Conservation (phyloP, 2,113 vertebrate genomes). For the Scomber scombrus region DNA sequence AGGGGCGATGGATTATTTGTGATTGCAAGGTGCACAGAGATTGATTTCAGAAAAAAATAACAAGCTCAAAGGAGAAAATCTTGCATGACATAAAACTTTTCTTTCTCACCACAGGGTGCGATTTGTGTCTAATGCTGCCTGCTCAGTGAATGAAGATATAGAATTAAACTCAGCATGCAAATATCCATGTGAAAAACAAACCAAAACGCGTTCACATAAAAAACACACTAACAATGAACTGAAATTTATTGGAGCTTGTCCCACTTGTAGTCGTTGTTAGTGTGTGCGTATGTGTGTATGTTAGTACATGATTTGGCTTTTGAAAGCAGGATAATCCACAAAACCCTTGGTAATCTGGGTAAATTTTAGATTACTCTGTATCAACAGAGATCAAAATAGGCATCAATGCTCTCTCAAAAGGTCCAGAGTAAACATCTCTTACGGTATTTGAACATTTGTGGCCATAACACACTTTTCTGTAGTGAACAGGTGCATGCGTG, state of each 20-base stretch:
- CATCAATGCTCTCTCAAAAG: slow-evolving; percentile 40
- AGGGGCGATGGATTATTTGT: slow-evolving; percentile 56
- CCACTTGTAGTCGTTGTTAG: slow-evolving; percentile 34
- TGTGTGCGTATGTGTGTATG: slow-evolving; percentile 52
- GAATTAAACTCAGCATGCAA: background rate
- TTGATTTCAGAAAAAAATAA: slow-evolving; percentile 49
- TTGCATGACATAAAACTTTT: slow-evolving; percentile 38
- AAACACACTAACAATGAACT: background rate
- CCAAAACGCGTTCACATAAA: too few relatives aligned
- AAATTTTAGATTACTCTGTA: slow-evolving; percentile 69
- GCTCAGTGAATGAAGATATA: slow-evolving; percentile 40
- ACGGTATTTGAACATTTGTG: background rate
- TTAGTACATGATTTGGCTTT: slow-evolving; percentile 67
- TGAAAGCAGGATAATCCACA: slow-evolving; percentile 67
- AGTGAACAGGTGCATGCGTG: background rate
- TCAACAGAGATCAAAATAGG: slow-evolving; percentile 72
- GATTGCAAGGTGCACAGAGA: slow-evolving; percentile 45
- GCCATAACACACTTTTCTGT: background rate
- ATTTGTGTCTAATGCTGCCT: slow-evolving; percentile 48
- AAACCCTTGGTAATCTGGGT: slow-evolving; percentile 74
- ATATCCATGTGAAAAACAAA: background rate
- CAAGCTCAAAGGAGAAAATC: slow-evolving; percentile 48
- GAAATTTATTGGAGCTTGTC: slow-evolving; percentile 10
- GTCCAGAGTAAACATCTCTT: slow-evolving; percentile 20
- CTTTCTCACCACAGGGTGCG: slow-evolving; percentile 16